Base-by-base conservation (phyloP, 2,888 invertebrate genomes). In the Choreutis nemorana region DNA sequence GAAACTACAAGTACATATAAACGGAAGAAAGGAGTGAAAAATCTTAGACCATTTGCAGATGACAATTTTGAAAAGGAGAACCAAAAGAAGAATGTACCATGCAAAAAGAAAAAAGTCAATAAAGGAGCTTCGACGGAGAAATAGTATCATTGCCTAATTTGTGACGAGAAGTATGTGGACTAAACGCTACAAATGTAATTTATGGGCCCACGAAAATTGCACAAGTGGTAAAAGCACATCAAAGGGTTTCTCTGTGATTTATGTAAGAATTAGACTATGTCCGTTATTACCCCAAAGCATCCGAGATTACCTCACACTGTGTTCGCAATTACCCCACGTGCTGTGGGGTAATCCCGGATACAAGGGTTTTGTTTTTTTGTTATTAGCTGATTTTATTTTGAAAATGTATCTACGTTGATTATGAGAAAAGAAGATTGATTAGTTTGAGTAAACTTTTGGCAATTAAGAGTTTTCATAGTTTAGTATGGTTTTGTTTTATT, bases 151-250 rank as follows among this genome's bases (percentile, higher is more conserved):
- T 23, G 23, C 11, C 23, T 23, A 9, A 23, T 23, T 23, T 23
- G 23, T 23, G 11, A 23, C n/a, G 23, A 23, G n/a, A 23, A 23
- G 23, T 23, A 23, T 8, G 18, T 23, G 23, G 23, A n/a, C n/a
- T n/a, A n/a, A n/a, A n/a, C n/a, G n/a, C n/a, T n/a, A n/a, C n/a
- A n/a, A n/a, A n/a, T n/a, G n/a, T n/a, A n/a, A n/a, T n/a, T n/a
- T n/a, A n/a, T n/a, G n/a, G n/a, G n/a, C n/a, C n/a, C n/a, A n/a
- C n/a, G n/a, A n/a, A n/a, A n/a, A n/a, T n/a, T n/a, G n/a, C n/a
- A n/a, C n/a, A n/a, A n/a, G n/a, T n/a, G n/a, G n/a, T n/a, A n/a
- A n/a, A n/a, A n/a, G n/a, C n/a, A n/a, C n/a, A n/a, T n/a, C n/a
- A n/a, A n/a, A n/a, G n/a, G n/a, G n/a, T n/a, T n/a, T n/a, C n/a